Evolutionary conservation across 2,113 vertebrate genomes (phyloP), one percentile per base, ranked within the genome.

Genomic region (Crotalus horridus): DNA sequence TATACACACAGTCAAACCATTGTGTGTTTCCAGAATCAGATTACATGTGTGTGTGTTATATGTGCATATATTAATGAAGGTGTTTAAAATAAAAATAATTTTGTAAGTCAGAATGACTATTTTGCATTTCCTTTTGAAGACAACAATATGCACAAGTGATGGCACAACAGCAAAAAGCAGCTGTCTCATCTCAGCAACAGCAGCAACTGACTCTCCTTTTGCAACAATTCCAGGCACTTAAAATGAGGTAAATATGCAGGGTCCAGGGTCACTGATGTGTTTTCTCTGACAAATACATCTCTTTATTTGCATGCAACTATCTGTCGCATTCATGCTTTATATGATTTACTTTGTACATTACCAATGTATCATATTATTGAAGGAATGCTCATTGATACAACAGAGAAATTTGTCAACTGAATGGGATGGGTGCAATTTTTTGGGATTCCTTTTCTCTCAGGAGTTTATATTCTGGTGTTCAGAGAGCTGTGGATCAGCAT

Each of bases 141-240:
- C 99, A 99, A 97, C 99, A 99, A 17, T 99, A 99, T 93, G 98
- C 99, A 55, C 98, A 99, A 96, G 98, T 98, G 94, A 94, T 99
- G 96, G 98, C 99, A 93, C 99, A 99, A 95, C 98, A 98, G 69
- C 99, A 99, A 96, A 99, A 99, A 95, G 98, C 98, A 94, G 98
- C 98, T n/a, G 98, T 99, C 92, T 98, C 99, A 12, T 98, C 99
- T 48, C 98, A 99, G 95, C 99, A 99, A 93, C 99, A 99, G 95
- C 99, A 99, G 92, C 99, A 99, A 96, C 94, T 99, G 1, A 98
- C 98, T 91, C 97, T 99, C 95, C 98, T 99, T 56, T 97, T 99
- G 90, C 99, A 99, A 20, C 99, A 99, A 96, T 99, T 99, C 95
- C 99, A 99, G 97, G 97, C 99, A 55, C 97, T 99, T 91, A 99